phyloP scores from a whole-genome alignment of 2,888 invertebrate genomes.

The Syritta pipiens region DNA sequence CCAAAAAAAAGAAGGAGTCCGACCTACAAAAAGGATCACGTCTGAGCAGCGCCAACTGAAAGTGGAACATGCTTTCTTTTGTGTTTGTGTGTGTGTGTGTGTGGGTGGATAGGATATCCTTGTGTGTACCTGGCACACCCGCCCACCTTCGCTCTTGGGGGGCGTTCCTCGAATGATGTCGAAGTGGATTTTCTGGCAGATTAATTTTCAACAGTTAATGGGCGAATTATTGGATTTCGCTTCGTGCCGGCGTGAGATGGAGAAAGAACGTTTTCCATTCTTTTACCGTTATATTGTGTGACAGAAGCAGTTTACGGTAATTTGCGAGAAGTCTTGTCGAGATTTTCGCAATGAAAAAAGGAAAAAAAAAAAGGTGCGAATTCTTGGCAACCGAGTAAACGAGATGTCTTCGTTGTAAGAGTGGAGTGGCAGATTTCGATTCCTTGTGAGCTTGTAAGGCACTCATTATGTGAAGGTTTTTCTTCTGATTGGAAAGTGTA shows the following conservation, averaged over 20 bases:
- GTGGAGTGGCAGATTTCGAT: too few species aligned
- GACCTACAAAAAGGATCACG: constrained; percentile 55
- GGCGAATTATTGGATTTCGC: constrained; percentile 11
- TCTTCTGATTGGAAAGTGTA: too few species aligned
- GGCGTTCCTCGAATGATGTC: not conserved
- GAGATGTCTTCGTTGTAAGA: too few species aligned
- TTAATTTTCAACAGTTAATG: constrained; percentile 40
- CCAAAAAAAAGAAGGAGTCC: too few species aligned
- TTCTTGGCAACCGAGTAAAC: too few species aligned
- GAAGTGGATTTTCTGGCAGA: constrained; percentile 36
- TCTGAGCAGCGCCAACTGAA: constrained; percentile 8
- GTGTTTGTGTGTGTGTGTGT: not conserved
- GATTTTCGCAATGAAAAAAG: too few species aligned
- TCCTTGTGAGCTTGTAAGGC: too few species aligned
- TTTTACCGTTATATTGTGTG: not conserved
- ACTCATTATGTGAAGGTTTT: too few species aligned
- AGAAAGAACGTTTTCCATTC: not conserved
- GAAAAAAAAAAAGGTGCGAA: too few species aligned
- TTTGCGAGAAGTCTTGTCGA: too few species aligned
- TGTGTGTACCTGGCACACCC: not conserved
- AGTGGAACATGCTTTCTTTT: too few species aligned
- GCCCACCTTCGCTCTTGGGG: not conserved
- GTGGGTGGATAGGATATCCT: too few species aligned
- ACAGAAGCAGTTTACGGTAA: not conserved
- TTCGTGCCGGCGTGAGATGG: not conserved